These are phyloP conservation scores for Anhinga rufa DNA, from an alignment of 2,113 vertebrate genomes.

Conservation along the genomic window DNA sequence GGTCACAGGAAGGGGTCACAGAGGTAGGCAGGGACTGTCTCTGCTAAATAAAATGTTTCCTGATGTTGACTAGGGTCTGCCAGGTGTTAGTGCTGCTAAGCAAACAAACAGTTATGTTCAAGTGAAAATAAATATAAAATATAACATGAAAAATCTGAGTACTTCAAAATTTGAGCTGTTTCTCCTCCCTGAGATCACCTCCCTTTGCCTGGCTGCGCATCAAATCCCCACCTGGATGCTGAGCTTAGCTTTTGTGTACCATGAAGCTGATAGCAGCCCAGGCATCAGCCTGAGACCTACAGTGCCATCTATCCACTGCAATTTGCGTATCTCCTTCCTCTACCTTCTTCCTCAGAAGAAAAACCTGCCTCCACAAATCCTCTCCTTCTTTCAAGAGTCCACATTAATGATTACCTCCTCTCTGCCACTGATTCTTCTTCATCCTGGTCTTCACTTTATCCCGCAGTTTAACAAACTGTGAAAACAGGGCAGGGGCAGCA, in stretches of 20 bases:
- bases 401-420: neutral
- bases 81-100: neutral
- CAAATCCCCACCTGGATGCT: neutral
- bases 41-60: neutral
- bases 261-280: neutral
- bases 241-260: neutral
- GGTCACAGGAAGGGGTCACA: neutral
- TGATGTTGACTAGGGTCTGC: neutral
- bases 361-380: neutral
- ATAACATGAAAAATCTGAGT: neutral
- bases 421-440: neutral
- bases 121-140: neutral
- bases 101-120: neutral
- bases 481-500: neutral
- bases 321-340: neutral
- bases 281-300: neutral
- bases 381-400: neutral
- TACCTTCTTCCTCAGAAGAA: neutral
- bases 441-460: neutral
- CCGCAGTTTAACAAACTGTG: neutral
- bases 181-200: neutral
- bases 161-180: neutral
- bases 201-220: neutral
- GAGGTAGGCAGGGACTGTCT: neutral
- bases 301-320: neutral